These are phyloP conservation scores for Sylvietta virens DNA, from an alignment of 2,113 vertebrate species.

Conservation along the genomic window DNA sequence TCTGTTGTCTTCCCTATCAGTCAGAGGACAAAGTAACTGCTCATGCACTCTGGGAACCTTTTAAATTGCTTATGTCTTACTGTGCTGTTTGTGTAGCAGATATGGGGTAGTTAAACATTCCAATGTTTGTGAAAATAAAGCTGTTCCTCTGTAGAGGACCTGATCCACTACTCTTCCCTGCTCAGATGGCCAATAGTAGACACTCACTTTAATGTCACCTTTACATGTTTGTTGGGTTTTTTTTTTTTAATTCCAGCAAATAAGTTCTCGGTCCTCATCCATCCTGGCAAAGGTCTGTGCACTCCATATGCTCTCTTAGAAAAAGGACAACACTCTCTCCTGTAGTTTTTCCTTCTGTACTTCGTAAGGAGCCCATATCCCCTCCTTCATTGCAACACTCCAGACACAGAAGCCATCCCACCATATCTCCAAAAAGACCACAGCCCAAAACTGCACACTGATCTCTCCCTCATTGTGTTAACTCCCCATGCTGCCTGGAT, in stretches of 20 bases:
- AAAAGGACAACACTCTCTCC: neutral
- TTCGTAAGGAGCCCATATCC: neutral
- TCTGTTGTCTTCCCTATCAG: neutral
- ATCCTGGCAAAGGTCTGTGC: neutral
- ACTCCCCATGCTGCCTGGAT: neutral
- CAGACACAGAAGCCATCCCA: neutral
- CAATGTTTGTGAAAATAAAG: neutral
- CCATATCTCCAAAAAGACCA: fast-evolving
- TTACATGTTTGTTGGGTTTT: neutral
- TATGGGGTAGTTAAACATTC: neutral
- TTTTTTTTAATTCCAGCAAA: neutral
- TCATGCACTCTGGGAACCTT: neutral
- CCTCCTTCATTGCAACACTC: neutral
- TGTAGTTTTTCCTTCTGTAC: neutral
- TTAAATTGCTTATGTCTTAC: neutral
- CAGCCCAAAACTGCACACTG: neutral
- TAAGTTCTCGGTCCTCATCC: neutral
- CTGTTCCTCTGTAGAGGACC: neutral
- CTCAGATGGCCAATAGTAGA: neutral
- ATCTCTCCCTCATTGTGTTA: neutral
- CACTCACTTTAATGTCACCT: neutral
- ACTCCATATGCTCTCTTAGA: neutral
- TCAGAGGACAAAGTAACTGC: neutral
- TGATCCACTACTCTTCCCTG: neutral
- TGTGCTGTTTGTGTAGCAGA: neutral